Evolutionary conservation across 2,888 invertebrate species (phyloP).

Genomic region (Drosophila trichaetosa): DNA sequence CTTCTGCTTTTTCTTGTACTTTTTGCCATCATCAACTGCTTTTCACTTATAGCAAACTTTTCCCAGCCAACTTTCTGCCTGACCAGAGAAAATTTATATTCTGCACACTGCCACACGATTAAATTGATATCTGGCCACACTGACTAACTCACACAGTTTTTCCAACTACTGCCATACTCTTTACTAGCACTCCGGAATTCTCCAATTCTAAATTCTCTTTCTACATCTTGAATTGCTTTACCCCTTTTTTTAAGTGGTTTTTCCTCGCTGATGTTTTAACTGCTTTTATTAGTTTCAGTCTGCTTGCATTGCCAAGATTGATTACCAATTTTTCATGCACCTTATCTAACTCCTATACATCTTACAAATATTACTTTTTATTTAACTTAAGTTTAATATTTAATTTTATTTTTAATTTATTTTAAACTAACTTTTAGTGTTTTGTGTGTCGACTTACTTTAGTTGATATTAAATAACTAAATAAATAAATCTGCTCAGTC

Average conservation of each 20-base stretch:
- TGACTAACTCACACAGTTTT: neutral
- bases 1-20: neutral
- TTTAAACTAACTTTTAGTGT: too few relatives aligned
- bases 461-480: too few relatives aligned
- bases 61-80: constrained; percentile 45
- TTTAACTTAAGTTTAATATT: neutral
- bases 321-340: neutral
- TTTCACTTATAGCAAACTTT: constrained; percentile 76
- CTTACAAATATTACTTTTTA: neutral
- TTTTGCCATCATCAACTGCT: constrained; percentile 67
- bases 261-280: neutral
- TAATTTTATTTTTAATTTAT: neutral
- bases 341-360: neutral
- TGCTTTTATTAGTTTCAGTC: neutral
- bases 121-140: constrained; percentile 16
- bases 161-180: neutral
- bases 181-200: neutral
- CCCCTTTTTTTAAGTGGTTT: neutral
- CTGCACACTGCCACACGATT: constrained; percentile 38
- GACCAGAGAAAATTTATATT: constrained; percentile 50
- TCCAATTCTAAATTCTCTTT: neutral
- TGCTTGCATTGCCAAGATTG: neutral
- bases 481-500: too few relatives aligned
- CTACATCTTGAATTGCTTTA: neutral
- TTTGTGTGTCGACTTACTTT: too few relatives aligned